These are phyloP conservation scores for Plectropomus leopardus DNA, from an alignment of 2,113 vertebrate species.

Conservation along the genomic window DNA sequence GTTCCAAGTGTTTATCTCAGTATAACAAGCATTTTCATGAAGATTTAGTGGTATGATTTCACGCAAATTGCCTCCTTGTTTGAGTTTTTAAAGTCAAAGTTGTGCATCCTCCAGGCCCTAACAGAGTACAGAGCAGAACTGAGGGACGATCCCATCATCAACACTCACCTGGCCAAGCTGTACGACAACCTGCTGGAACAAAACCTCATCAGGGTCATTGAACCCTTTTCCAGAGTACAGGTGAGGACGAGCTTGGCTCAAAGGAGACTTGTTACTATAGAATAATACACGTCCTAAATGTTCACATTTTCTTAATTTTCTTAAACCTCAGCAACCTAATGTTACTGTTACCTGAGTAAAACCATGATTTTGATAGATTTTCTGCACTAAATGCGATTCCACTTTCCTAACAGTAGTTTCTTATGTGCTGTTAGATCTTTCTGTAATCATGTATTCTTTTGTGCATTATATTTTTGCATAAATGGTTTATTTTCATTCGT, in stretches of 20 bases:
- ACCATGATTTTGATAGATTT: no score
- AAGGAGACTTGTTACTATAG: neutral
- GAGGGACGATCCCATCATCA: constrained; percentile 98
- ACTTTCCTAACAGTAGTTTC: neutral
- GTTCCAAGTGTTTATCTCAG: neutral
- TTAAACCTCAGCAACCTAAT: neutral
- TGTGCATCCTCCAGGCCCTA: constrained; percentile 86
- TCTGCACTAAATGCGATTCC: neutral
- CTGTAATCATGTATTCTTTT: neutral
- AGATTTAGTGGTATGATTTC: neutral
- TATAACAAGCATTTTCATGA: no score
- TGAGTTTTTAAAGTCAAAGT: neutral
- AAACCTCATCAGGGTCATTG: constrained; percentile 98
- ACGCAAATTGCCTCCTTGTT: neutral
- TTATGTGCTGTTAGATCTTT: no score
- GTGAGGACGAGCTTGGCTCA: constrained; percentile 69
- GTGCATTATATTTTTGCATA: neutral
- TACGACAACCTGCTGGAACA: constrained; percentile 99
- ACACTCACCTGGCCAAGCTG: constrained; percentile 95
- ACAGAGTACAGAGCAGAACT: constrained; percentile 97
- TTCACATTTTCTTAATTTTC: no score
- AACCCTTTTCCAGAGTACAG: constrained; percentile 99
- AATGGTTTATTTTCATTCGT: neutral
- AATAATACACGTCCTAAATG: neutral
- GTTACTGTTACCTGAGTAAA: no score